A percentile compares a stretch with the other conserved stretches of the same genome.
Conservation (phyloP, 2,113 vertebrate species). For the Daphoenositta chrysoptera region DNA sequence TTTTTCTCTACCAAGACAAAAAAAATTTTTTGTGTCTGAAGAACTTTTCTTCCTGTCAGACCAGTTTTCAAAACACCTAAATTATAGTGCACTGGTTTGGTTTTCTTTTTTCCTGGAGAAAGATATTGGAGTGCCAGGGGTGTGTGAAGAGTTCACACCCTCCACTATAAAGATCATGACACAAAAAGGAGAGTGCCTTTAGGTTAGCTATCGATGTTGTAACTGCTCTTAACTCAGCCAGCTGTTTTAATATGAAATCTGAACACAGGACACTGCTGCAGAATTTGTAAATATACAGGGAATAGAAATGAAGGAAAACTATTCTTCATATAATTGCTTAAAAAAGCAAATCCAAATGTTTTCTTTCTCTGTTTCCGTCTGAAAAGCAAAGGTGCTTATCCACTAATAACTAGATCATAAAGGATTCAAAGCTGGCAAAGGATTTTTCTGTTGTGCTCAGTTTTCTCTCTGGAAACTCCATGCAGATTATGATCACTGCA, state of each 20-base stretch:
- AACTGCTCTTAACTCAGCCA: not conserved
- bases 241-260: not conserved
- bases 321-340: not conserved
- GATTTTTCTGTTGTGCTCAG: not conserved
- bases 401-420: not conserved
- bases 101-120: not conserved
- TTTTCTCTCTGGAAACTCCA: not conserved
- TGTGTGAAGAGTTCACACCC: not conserved
- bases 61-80: not conserved
- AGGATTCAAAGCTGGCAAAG: not conserved
- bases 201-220: not conserved
- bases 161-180: not conserved
- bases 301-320: not conserved
- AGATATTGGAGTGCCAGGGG: not conserved
- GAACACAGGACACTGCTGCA: not conserved
- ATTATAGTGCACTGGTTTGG: rapidly evolving
- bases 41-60: not conserved
- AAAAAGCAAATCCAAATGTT: not conserved
- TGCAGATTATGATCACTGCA: not conserved
- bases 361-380: not conserved
- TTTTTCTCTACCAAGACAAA: not conserved
- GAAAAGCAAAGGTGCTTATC: not conserved
- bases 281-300: not conserved
- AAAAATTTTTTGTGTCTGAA: not conserved
- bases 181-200: not conserved